Conservation (phyloP, 2,888 invertebrate genomes). For the Petrolisthes cinctipes region DNA sequence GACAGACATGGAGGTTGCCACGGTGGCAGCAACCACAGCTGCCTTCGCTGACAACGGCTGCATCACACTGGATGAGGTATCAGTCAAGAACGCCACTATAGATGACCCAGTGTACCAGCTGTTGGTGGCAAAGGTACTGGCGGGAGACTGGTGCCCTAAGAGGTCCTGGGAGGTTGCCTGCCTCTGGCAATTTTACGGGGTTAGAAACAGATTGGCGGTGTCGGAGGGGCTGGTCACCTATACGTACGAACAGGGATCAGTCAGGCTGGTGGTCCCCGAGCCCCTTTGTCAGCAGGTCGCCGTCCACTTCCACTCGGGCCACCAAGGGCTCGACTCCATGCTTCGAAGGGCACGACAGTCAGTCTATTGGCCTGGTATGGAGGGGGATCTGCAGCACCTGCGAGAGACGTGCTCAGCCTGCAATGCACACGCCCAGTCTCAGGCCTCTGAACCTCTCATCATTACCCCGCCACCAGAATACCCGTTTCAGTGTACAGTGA, state of each 20-base stretch:
- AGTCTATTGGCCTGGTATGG: too few species aligned
- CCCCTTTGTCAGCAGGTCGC: neutral
- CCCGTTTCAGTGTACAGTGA: slow-evolving; percentile 26
- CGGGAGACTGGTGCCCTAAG: slow-evolving; percentile 4
- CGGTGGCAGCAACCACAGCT: too few species aligned
- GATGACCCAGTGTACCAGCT: neutral
- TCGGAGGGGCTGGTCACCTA: neutral
- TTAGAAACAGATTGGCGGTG: neutral
- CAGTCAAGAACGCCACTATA: neutral
- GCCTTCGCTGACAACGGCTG: neutral
- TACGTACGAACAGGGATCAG: slow-evolving; percentile 8
- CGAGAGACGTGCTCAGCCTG: neutral
- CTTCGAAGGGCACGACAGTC: neutral
- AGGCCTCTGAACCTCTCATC: neutral
- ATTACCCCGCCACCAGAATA: slow-evolving; percentile 8
- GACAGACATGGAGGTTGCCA: too few species aligned
- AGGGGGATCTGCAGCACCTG: slow-evolving; percentile 33
- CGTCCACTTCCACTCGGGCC: slow-evolving; percentile 11
- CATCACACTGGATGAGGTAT: neutral
- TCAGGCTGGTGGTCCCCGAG: slow-evolving; percentile 21
- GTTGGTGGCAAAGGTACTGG: slow-evolving; percentile 18
- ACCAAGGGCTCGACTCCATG: slow-evolving; percentile 31
- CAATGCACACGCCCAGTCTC: slow-evolving; percentile 10
- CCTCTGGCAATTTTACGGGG: neutral
- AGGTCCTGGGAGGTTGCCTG: too few species aligned